phyloP scores from a whole-genome alignment of 2,113 vertebrate genomes.

The Periophthalmus modestus region DNA sequence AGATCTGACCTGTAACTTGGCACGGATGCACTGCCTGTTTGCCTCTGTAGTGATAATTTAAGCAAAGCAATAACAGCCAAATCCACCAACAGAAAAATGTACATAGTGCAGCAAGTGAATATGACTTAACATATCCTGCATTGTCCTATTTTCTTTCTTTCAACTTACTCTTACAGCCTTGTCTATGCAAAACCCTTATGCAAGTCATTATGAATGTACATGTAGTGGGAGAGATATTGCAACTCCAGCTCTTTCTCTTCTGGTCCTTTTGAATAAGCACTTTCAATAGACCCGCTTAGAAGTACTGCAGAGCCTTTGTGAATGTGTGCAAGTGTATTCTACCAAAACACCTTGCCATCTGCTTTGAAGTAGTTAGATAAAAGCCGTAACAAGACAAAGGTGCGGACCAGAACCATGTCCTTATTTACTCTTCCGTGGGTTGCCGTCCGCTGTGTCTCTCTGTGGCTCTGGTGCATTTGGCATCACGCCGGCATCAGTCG shows the following conservation, averaged over 20 bases:
- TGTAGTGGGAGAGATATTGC: not conserved
- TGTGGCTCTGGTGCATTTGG: conserved; percentile 25
- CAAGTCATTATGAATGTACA: not conserved
- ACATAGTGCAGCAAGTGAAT: no score
- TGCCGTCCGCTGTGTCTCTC: conserved; percentile 24
- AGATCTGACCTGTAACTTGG: no score
- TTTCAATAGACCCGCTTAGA: conserved; percentile 1
- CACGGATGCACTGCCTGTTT: no score
- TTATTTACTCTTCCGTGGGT: conserved; percentile 9
- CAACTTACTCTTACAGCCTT: no score
- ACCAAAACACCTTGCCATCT: conserved; percentile 4
- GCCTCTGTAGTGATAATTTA: no score
- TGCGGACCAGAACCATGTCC: conserved; percentile 7
- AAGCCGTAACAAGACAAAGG: conserved; percentile 20
- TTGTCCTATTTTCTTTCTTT: not conserved
- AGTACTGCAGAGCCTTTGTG: conserved; percentile 4
- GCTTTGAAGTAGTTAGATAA: conserved; percentile 17
- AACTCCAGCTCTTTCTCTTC: conserved; percentile 4
- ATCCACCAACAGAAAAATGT: no score
- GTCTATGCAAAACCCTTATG: not conserved
- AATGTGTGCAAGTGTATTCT: not conserved
- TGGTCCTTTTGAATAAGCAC: conserved; percentile 3
- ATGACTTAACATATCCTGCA: not conserved
- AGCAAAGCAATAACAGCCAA: no score
- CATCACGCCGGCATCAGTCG: conserved; percentile 32